Percentiles rank a stretch among this genome's conserved stretches.
phyloP scores from a whole-genome alignment of 1,140 invertebrate genomes.

The Lutraria rhynchaena region DNA sequence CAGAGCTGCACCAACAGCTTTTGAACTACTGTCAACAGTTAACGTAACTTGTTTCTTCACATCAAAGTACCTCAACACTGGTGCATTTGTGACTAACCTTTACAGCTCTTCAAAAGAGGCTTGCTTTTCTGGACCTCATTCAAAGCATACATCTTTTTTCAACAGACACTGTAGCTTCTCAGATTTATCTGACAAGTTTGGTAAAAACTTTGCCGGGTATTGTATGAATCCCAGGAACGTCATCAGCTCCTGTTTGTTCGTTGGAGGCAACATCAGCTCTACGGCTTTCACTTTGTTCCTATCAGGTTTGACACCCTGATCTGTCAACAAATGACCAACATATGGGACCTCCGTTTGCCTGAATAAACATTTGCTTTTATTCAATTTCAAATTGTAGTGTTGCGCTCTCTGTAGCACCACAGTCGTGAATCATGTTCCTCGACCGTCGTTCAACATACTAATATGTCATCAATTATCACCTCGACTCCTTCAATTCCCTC shows the following conservation, averaged over 20 bases:
- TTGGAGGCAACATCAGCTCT: constrained; percentile 76
- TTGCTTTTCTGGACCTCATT: constrained; percentile 49
- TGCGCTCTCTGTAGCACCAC: constrained; percentile 78
- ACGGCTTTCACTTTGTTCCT: too few relatives aligned
- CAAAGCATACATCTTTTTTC: constrained; percentile 31
- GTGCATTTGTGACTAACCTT: constrained; percentile 61
- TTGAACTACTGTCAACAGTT: too few relatives aligned
- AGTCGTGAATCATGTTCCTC: constrained; percentile 62
- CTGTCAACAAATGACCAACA: constrained; percentile 37
- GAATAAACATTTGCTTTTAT: background rate
- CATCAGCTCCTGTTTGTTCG: constrained; percentile 75
- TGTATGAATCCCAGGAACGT: constrained; percentile 79
- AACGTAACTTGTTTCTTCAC: constrained; percentile 28
- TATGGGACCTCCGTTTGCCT: background rate
- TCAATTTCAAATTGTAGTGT: constrained; percentile 65
- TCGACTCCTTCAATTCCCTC: constrained; percentile 35
- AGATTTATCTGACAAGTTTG: constrained; percentile 81
- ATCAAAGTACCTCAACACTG: constrained; percentile 55
- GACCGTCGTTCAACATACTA: constrained; percentile 37
- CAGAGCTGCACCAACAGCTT: too few relatives aligned
- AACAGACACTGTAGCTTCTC: constrained; percentile 54
- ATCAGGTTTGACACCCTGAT: constrained; percentile 73
- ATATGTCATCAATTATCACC: constrained; percentile 63
- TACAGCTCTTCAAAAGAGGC: constrained; percentile 43
- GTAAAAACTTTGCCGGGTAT: too few relatives aligned